A percentile compares a stretch with the other conserved stretches of the same genome.
These are phyloP conservation scores for Pseudochromis fuscus DNA, from an alignment of 2,797 vertebrate genomes.

Conservation along the genomic window DNA sequence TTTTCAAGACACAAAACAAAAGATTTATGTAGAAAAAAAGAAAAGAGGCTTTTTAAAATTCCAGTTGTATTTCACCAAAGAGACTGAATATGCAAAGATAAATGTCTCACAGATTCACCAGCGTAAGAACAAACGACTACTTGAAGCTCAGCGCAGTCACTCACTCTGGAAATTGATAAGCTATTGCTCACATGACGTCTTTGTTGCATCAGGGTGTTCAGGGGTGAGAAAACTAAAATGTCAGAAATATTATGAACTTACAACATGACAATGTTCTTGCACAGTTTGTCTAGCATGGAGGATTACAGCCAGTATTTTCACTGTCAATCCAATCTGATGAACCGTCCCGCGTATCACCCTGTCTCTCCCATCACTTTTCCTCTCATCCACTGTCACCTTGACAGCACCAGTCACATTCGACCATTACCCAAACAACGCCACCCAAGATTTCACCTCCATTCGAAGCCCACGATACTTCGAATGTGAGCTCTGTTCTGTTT, in stretches of 20 bases:
- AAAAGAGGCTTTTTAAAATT: conserved; percentile 5
- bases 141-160: conserved; percentile 30
- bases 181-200: conserved; percentile 55
- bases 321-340: conserved; percentile 13
- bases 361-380: conserved; percentile 2
- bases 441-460: not conserved
- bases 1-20: no score
- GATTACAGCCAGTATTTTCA: conserved; percentile 15
- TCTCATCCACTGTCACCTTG: conserved; percentile 13
- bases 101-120: conserved; percentile 20
- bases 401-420: not conserved
- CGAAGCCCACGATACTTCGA: not conserved
- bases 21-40: no score
- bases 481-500: not conserved
- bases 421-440: not conserved
- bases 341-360: not conserved
- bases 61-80: conserved; percentile 1
- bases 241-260: conserved; percentile 28
- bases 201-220: conserved; percentile 56
- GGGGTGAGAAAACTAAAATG: conserved; percentile 40
- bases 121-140: conserved; percentile 30
- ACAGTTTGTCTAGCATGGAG: conserved; percentile 17
- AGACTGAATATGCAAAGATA: conserved; percentile 7
- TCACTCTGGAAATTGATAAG: conserved; percentile 34
- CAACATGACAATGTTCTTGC: conserved; percentile 19